Conservation (phyloP, 2,113 vertebrate species). For the Piliocolobus tephrosceles region DNA sequence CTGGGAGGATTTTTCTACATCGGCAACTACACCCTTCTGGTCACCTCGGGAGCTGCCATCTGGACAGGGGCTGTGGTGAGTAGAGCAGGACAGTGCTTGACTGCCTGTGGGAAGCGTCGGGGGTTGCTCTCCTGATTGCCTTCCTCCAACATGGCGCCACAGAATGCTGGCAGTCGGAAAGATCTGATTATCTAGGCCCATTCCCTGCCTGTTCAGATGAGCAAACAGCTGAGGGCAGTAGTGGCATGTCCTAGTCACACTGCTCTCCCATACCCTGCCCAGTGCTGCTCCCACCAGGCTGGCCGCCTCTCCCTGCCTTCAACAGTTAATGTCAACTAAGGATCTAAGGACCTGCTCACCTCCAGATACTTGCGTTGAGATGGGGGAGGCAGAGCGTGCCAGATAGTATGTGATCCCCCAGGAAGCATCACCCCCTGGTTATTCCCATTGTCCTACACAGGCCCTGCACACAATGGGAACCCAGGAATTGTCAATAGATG, state of each 20-base stretch:
- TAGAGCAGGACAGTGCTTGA: fast-evolving
- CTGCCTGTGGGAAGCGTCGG: neutral
- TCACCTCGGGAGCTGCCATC: neutral
- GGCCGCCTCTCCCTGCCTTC: fast-evolving
- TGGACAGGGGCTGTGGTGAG: conserved; percentile 66
- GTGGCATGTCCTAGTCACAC: fast-evolving
- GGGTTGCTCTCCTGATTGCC: neutral
- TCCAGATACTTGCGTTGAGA: neutral
- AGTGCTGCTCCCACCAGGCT: neutral
- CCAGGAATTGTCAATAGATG: too few species aligned
- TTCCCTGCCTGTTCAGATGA: neutral
- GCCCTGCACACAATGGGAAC: neutral
- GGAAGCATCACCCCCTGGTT: neutral
- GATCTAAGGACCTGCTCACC: neutral
- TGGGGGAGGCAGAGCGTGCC: neutral
- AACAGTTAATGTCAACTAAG: neutral
- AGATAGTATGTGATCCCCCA: neutral
- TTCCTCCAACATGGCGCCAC: too few species aligned
- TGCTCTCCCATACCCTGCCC: neutral
- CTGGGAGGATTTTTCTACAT: conserved; percentile 47
- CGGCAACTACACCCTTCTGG: fast-evolving
- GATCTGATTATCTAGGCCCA: fast-evolving
- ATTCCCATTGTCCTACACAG: neutral
- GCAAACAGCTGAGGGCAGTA: fast-evolving
- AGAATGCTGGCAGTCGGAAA: neutral